Conservation (phyloP, 2,888 invertebrate genomes). For the Aleiodes leptofemur region DNA sequence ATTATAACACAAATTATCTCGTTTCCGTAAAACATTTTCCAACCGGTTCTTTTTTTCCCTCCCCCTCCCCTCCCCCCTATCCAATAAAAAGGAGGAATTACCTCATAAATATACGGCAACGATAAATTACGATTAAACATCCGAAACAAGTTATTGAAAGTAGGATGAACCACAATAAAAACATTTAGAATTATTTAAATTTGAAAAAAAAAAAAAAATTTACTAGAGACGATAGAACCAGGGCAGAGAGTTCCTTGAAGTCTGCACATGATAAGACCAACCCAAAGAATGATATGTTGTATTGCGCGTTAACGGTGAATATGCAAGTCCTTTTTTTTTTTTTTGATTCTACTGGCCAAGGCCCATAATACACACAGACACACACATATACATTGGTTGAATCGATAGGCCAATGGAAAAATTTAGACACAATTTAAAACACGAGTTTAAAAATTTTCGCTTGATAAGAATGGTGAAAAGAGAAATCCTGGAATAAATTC, state of each 20-base stretch:
- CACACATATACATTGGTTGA: not conserved
- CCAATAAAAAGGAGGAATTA: not conserved
- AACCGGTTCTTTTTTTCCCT: not conserved
- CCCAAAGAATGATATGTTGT: constrained; percentile 43
- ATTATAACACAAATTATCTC: not conserved
- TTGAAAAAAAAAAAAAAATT: constrained; percentile 16
- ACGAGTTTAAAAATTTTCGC: not conserved
- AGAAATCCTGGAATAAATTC: constrained; percentile 57
- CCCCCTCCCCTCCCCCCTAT: no score
- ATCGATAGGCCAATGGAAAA: not conserved
- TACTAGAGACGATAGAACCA: constrained; percentile 37
- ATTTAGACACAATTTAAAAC: not conserved
- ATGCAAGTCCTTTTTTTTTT: constrained; percentile 35
- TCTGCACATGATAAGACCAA: constrained; percentile 33
- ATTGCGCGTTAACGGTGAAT: constrained; percentile 48
- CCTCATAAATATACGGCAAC: not conserved
- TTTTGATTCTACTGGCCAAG: not conserved
- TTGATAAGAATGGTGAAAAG: constrained; percentile 52
- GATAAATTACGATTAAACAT: constrained; percentile 29
- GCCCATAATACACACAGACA: constrained; percentile 27
- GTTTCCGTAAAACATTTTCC: not conserved
- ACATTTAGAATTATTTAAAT: not conserved
- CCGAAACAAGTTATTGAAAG: constrained; percentile 33
- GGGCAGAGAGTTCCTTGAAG: constrained; percentile 42
- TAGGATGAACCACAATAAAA: constrained; percentile 33